Conservation (phyloP, 1,140 invertebrate genomes). For the Acromyrmex charruanus region DNA sequence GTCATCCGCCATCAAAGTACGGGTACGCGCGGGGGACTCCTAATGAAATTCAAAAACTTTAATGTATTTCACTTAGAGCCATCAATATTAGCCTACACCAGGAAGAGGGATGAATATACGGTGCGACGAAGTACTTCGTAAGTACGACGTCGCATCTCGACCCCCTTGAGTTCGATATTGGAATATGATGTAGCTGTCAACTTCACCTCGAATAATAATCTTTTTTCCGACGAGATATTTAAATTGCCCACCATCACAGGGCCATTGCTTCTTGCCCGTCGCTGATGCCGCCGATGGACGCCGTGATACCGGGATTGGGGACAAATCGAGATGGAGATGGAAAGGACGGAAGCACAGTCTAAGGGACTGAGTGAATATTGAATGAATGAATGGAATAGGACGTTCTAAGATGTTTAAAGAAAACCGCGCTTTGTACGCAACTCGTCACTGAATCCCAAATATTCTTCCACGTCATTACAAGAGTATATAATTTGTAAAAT, state of each 20-base stretch:
- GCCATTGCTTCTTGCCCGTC: slow-evolving; percentile 69
- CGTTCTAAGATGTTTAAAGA: slow-evolving; percentile 57
- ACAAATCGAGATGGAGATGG: slow-evolving; percentile 66
- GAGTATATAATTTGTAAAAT: slow-evolving; percentile 56
- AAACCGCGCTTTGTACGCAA: slow-evolving; percentile 23
- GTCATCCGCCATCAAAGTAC: slow-evolving; percentile 36
- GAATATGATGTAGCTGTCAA: slow-evolving; percentile 76
- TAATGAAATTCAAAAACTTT: slow-evolving; percentile 66
- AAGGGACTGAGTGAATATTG: slow-evolving; percentile 77
- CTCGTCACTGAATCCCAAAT: slow-evolving; percentile 56
- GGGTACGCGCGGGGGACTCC: not conserved
- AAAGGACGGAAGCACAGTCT: slow-evolving; percentile 49
- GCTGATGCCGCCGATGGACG: slow-evolving; percentile 59
- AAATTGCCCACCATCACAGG: slow-evolving; percentile 72
- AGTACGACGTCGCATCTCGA: slow-evolving; percentile 56
- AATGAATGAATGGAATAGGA: slow-evolving; percentile 60
- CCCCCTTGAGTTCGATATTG: slow-evolving; percentile 70
- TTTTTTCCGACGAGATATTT: slow-evolving; percentile 75
- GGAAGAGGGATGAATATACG: slow-evolving; percentile 48
- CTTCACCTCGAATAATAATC: slow-evolving; percentile 77
- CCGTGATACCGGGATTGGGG: slow-evolving; percentile 64
- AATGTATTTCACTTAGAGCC: slow-evolving; percentile 69
- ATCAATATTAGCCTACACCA: slow-evolving; percentile 69
- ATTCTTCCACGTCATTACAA: slow-evolving; percentile 28
- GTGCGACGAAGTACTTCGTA: slow-evolving; percentile 32